Conservation (phyloP, 1,140 invertebrate genomes). For the Asobara japonica region DNA sequence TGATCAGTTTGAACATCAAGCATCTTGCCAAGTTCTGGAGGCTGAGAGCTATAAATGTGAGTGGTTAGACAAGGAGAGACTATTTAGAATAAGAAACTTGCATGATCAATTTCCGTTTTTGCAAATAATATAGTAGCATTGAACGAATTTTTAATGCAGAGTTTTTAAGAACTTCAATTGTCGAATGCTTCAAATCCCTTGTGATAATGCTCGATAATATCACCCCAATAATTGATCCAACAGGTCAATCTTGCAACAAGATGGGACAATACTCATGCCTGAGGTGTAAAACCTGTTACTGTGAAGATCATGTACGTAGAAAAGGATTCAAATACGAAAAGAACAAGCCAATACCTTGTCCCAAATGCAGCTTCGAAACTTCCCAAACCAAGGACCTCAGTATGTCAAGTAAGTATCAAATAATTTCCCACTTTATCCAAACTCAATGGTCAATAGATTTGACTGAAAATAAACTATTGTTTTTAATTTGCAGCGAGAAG, state of each 20-base stretch:
- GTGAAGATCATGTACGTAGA: conserved; percentile 93
- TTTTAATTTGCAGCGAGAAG: conserved; percentile 71
- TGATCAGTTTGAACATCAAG: conserved; percentile 99
- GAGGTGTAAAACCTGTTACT: conserved; percentile 94
- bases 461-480: not conserved
- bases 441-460: conserved; percentile 10
- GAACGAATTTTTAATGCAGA: too few relatives aligned
- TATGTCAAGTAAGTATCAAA: conserved; percentile 85
- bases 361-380: conserved; percentile 93
- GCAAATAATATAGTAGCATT: too few relatives aligned
- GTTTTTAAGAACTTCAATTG: too few relatives aligned
- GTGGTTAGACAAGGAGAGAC: conserved; percentile 10
- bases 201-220: too few relatives aligned
- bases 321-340: conserved; percentile 94
- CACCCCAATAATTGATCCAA: conserved; percentile 43
- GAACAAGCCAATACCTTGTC: conserved; percentile 89
- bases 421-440: not conserved
- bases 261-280: conserved; percentile 94
- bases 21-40: conserved; percentile 94
- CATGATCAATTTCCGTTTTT: too few relatives aligned
- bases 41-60: conserved; percentile 93
- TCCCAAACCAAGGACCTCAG: conserved; percentile 92
- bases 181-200: too few relatives aligned
- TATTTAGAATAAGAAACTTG: not conserved
- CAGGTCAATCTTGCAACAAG: conserved; percentile 93